A percentile compares a stretch with the other conserved stretches of the same genome.
Conservation (phyloP, 2,113 vertebrate species). For the Labrus mixtus region DNA sequence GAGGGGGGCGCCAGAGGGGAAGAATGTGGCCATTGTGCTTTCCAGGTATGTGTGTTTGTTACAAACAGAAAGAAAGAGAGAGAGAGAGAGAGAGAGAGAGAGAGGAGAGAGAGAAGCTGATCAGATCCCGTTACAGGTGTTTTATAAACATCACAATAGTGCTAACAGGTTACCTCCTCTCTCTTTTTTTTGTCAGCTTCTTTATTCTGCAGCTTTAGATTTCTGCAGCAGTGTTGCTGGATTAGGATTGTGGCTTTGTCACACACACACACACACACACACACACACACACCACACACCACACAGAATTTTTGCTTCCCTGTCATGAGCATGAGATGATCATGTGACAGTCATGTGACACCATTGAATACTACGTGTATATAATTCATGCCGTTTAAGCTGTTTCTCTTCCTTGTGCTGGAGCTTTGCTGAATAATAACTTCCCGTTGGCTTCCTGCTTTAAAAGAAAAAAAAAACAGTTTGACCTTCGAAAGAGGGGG, state of each 20-base stretch:
- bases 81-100: constrained; percentile 46
- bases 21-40: constrained; percentile 81
- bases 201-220: constrained; percentile 40
- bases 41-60: constrained; percentile 78
- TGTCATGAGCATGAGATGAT: constrained; percentile 61
- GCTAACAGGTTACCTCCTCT: constrained; percentile 54
- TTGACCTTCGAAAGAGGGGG: not conserved
- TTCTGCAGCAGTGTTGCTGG: constrained; percentile 39
- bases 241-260: constrained; percentile 60
- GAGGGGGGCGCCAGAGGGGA: constrained; percentile 41
- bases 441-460: constrained; percentile 23
- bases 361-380: constrained; percentile 16
- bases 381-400: constrained; percentile 19
- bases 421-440: constrained; percentile 33
- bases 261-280: constrained; percentile 37
- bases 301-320: constrained; percentile 60
- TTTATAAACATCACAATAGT: constrained; percentile 81
- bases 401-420: constrained; percentile 57
- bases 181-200: constrained; percentile 31
- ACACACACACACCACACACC: constrained; percentile 43
- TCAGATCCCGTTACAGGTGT: constrained; percentile 81
- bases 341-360: constrained; percentile 77
- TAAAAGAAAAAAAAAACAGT: constrained; percentile 2
- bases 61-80: constrained; percentile 59
- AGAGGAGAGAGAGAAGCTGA: constrained; percentile 53